Evolutionary conservation across 1,140 invertebrate genomes (phyloP).

Genomic region (Zophobas atratus): DNA sequence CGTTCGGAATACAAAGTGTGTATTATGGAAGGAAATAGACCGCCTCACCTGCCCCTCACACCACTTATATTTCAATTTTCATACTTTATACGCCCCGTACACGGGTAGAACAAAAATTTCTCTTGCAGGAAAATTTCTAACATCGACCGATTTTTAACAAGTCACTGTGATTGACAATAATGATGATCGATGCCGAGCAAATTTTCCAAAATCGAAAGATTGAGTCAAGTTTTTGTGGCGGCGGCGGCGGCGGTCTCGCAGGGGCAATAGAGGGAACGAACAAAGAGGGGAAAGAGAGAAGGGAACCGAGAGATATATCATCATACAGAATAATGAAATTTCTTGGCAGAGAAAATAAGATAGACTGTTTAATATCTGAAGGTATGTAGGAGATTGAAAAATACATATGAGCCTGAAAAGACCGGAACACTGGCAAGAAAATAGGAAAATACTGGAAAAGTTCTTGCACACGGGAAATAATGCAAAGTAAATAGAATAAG

Average conservation of each 20-base stretch:
- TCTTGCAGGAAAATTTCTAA: not conserved
- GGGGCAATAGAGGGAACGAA: not conserved
- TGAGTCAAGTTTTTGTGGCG: not conserved
- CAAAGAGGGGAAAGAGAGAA: slow-evolving; percentile 42
- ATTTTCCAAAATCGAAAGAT: not conserved
- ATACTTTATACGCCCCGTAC: slow-evolving; percentile 61
- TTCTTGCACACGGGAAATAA: slow-evolving; percentile 53
- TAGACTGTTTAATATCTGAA: slow-evolving; percentile 65
- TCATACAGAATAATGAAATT: slow-evolving; percentile 65
- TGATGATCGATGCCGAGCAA: not conserved
- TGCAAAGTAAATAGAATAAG: slow-evolving; percentile 62
- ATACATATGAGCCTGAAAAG: slow-evolving; percentile 59
- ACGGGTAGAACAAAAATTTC: slow-evolving; percentile 50
- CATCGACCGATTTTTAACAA: not conserved
- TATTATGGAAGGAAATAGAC: slow-evolving; percentile 64
- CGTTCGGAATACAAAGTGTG: slow-evolving; percentile 65
- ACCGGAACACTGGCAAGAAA: slow-evolving; percentile 39
- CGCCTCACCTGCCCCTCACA: slow-evolving; percentile 58
- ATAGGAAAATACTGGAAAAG: slow-evolving; percentile 56
- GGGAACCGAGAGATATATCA: slow-evolving; percentile 61
- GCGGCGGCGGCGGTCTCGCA: not conserved
- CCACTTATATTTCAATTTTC: slow-evolving; percentile 66
- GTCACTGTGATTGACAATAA: not conserved
- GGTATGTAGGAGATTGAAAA: slow-evolving; percentile 65
- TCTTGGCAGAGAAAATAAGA: slow-evolving; percentile 61